phyloP scores from a whole-genome alignment of 2,113 vertebrate species.

The Capricornis sumatraensis region DNA sequence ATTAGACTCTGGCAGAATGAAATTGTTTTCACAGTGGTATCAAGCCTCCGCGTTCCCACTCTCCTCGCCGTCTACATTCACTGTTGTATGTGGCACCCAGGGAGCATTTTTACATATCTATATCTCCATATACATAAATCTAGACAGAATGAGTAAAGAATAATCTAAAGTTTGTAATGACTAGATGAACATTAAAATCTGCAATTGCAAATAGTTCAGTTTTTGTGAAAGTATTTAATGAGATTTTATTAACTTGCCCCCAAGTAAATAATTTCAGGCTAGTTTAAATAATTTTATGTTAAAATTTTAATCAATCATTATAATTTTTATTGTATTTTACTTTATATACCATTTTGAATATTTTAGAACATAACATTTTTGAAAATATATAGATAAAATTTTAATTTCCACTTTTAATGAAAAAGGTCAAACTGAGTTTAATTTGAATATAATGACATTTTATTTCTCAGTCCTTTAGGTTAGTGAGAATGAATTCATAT shows the following conservation, averaged over 20 bases:
- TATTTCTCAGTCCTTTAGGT: background rate
- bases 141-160: background rate
- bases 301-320: background rate
- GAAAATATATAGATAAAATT: background rate
- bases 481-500: background rate
- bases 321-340: background rate
- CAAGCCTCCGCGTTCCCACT: background rate
- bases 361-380: background rate
- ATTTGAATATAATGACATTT: background rate
- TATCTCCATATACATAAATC: background rate
- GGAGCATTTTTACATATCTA: background rate
- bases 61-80: background rate
- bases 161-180: background rate
- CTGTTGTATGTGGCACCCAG: background rate
- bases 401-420: background rate
- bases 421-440: background rate
- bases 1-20: background rate
- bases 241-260: background rate
- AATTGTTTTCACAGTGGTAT: background rate
- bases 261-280: background rate
- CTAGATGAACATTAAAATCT: background rate
- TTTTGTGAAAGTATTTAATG: background rate
- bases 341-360: background rate
- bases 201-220: background rate
- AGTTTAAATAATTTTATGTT: conserved; percentile 7